A percentile compares a stretch with the other conserved stretches of the same genome.
Conservation (phyloP, 2,888 invertebrate species). For the Tinea trinotella region DNA sequence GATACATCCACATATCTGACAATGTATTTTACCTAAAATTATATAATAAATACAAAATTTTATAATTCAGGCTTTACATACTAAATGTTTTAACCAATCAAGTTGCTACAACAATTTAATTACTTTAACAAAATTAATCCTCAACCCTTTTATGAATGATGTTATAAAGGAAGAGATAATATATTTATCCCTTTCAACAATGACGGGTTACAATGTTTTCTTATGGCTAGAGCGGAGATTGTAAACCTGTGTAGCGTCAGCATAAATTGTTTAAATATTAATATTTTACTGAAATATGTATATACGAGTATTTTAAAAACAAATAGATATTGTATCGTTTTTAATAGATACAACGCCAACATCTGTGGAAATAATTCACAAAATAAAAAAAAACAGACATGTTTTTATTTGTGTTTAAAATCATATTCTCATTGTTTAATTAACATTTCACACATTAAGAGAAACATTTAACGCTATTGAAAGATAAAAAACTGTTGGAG, state of each 20-base stretch:
- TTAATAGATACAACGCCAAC: too few species aligned
- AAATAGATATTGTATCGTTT: too few species aligned
- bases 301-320: too few species aligned
- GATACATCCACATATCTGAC: not conserved
- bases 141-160: not conserved
- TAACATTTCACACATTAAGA: not conserved
- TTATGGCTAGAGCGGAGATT: conserved; percentile 55
- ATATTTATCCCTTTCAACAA: not conserved
- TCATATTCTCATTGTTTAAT: not conserved
- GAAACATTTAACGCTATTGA: not conserved
- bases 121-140: too few species aligned
- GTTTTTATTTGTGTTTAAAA: not conserved
- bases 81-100: too few species aligned
- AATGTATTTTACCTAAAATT: not conserved
- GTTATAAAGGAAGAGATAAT: too few species aligned
- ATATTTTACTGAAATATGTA: too few species aligned
- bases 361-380: too few species aligned
- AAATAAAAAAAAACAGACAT: not conserved
- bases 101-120: too few species aligned
- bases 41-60: too few species aligned
- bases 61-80: too few species aligned
- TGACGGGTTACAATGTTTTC: conserved; percentile 32
- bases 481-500: not conserved
- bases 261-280: conserved; percentile 33
- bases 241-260: conserved; percentile 43